Base-by-base conservation (phyloP, 2,888 invertebrate genomes). In the Uropetala carovei region DNA sequence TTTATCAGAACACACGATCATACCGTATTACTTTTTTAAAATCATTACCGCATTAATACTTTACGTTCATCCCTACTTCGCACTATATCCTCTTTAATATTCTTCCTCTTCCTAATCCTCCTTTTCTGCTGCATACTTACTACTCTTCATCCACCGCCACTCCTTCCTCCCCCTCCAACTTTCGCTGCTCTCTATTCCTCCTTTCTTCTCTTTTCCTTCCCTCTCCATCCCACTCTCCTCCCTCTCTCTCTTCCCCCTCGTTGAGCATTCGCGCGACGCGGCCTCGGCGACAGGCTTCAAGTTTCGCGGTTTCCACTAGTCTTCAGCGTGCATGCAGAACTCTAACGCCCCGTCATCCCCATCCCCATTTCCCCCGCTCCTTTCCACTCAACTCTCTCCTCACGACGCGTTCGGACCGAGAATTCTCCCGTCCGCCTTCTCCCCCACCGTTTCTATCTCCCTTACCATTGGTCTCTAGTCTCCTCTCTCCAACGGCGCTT, bases 291-390 rank as follows among this genome's bases (percentile, higher is more conserved):
- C 60, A 30, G 14, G 86, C 59, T 27, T 86, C 86, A 27, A 86
- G 86, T 86, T 85, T 59, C 85, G 85, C 85, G 85, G 85, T 85
- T 60, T 86, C 86, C 86, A 60, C 60, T 59, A 13, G 8, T 4
- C 22, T 27, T 60, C 85, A n/a, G 43, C 83, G 56, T 16, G 56
- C 83, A 14, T 43, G 56, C 8, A 5, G 11, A 18, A 43, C 9
- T 14, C 16, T 16, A 30, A 8, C 83, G 14, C 64, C 16, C n/a
- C 64, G 18, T 16, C 64, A 5, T 13, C 0, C 18, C n/a, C 75
- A 5, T 75, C 75, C 75, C n/a, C n/a, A 18, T 27, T 10, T n/a
- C 18, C 75, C 14, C n/a, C 14, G 10, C n/a, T n/a, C 3, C 75
- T n/a, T n/a, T n/a, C 75, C 75, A 14, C 14, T 8, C 75, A 4